Evolutionary conservation across 2,113 vertebrate species (phyloP).

Genomic region (Scophthalmus maximus): DNA sequence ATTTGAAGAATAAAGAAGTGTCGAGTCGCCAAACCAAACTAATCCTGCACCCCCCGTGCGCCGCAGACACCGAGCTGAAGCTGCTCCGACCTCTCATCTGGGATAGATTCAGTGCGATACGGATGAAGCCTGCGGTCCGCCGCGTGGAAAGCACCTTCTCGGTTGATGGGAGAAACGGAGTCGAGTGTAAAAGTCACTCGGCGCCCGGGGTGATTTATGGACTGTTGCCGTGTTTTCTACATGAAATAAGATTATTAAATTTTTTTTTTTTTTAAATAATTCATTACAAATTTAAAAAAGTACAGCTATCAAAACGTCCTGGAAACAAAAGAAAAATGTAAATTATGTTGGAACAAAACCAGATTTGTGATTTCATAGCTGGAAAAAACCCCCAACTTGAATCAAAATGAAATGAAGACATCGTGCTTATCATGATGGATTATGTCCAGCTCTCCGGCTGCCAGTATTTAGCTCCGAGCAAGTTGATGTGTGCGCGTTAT

Average conservation of each 20-base stretch:
- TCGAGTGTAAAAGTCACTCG: background rate
- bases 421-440: slow-evolving; percentile 8
- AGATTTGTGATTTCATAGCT: background rate
- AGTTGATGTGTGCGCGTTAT: slow-evolving; percentile 18
- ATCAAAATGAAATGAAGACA: slow-evolving; percentile 43
- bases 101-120: slow-evolving; percentile 17
- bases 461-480: slow-evolving; percentile 2
- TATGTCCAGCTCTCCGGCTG: slow-evolving; percentile 7
- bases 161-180: background rate
- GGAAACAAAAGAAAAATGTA: no score
- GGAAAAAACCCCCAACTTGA: no score
- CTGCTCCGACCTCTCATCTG: slow-evolving; percentile 12
- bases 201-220: background rate
- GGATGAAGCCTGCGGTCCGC: slow-evolving; percentile 23
- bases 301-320: no score
- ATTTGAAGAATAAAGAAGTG: slow-evolving; percentile 57
- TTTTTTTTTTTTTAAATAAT: background rate
- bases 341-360: background rate
- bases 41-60: background rate
- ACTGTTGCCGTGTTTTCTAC: background rate
- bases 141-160: slow-evolving; percentile 8
- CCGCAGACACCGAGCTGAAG: slow-evolving; percentile 7
- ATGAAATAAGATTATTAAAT: background rate
- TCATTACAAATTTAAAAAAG: no score
- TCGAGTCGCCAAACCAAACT: slow-evolving; percentile 26